Base-by-base conservation (phyloP, 2,888 invertebrate species). In the Pristionchus maxplancki region DNA sequence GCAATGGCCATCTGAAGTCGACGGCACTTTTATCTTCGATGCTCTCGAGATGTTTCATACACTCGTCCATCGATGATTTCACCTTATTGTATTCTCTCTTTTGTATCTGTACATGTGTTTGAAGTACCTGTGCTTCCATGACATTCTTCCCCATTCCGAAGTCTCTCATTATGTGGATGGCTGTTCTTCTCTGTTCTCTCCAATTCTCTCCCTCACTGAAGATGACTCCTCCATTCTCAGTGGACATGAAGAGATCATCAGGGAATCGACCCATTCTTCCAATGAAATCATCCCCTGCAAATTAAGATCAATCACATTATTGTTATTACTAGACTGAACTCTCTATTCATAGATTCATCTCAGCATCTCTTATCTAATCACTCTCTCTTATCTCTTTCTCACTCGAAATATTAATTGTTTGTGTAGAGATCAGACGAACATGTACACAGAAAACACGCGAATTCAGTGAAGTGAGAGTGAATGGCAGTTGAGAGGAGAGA, bases 101-200 rank as follows among this genome's bases (percentile, higher is more conserved):
- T n/a, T 71, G 15, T 6, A 48, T 48, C 15, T 8, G 48, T 15
- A 48, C 15, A 48, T 48, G 9, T 11, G 48, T 48, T 8, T 58
- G 24, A 58, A 58, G 53, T 64, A 86, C 85, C 85, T 86, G 85
- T 67, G 37, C 67, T 28, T 89, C 89, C 89, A 89, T 89, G 0
- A 87, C 58, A 84, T 89, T 89, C 67, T 89, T 89, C 15, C 89
- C 89, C 50, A 89, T 85, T 40, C 89, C 89, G 58, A 89, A 89
- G 58, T 89, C 89, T 87, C 89, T 87, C 84, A 89, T 48, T 28
- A 89, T 89, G 20, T 89, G 89, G 20, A 89, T 53, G 58, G 89
- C 87, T 20, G 89, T 89, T 28, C 89, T 81, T 88, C 89, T 62
- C 34, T 89, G 89, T 34, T 89, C 89, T 58, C 89, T 64, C 89